Evolutionary conservation across 2,888 invertebrate species (phyloP).

Genomic region (Patella depressa): DNA sequence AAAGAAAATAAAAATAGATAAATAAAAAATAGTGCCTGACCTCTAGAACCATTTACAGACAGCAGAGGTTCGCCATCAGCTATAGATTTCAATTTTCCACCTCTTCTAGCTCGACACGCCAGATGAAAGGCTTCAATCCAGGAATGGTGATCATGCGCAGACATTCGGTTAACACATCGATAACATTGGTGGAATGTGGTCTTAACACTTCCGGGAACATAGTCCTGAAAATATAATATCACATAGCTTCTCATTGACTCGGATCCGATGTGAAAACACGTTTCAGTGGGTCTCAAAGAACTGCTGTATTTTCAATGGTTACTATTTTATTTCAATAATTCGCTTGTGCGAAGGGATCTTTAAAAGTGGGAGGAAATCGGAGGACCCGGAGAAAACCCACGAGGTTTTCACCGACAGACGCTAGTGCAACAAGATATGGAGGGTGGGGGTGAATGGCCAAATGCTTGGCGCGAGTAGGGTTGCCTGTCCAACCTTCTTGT

Average conservation of each 20-base stretch:
- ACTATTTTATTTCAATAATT: no score
- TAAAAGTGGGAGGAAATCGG: no score
- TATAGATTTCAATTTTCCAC: not conserved
- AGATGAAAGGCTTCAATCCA: constrained; percentile 11
- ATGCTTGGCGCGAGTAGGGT: no score
- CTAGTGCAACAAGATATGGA: no score
- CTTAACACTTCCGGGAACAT: constrained; percentile 43
- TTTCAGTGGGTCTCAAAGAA: not conserved
- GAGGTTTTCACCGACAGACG: no score
- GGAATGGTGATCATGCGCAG: constrained; percentile 33
- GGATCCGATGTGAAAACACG: not conserved
- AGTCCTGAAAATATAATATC: constrained; percentile 30
- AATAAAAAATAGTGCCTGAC: not conserved
- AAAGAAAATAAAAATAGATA: no score
- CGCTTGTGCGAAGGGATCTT: no score
- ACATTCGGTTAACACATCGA: constrained; percentile 42
- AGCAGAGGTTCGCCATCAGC: not conserved
- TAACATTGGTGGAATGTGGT: constrained; percentile 37
- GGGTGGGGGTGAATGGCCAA: no score
- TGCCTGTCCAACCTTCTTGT: no score
- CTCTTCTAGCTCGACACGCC: constrained; percentile 5
- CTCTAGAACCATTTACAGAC: not conserved
- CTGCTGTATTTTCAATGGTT: no score
- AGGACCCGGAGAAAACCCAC: no score
- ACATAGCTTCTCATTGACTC: not conserved